Conservation (phyloP, 2,797 vertebrate genomes). For the Pantherophis alleghaniensis region DNA sequence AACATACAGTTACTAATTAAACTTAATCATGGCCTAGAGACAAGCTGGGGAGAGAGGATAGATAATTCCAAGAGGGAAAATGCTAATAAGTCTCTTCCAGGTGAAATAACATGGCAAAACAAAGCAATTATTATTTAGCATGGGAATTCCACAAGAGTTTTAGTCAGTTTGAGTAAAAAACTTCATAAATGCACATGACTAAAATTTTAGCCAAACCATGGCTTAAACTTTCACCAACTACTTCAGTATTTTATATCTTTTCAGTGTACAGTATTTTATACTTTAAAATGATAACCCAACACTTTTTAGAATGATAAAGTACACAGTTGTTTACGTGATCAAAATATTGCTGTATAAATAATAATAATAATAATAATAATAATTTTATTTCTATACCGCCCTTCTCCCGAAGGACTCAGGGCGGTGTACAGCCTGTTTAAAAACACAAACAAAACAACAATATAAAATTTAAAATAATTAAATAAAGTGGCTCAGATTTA, state of each 20-base stretch:
- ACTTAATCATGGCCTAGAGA: background rate
- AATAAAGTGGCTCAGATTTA: no score
- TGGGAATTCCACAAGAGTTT: conserved; percentile 4
- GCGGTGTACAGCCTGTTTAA: no score
- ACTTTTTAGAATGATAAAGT: background rate
- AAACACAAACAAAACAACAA: no score
- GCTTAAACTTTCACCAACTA: background rate
- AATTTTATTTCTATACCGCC: no score
- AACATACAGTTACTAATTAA: background rate
- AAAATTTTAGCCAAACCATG: background rate
- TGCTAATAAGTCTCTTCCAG: conserved; percentile 13
- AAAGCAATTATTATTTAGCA: conserved; percentile 22
- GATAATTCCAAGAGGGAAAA: conserved; percentile 16
- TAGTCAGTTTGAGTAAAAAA: background rate
- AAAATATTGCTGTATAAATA: background rate
- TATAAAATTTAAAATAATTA: no score
- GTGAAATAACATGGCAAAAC: conserved; percentile 30
- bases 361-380: no score
- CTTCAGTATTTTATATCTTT: background rate
- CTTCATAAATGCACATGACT: background rate
- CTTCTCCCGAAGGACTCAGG: no score
- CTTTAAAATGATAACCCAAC: background rate
- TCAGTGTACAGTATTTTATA: background rate
- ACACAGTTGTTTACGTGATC: background rate
- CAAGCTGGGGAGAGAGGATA: background rate